Percentiles rank a stretch among this genome's conserved stretches.
Conservation (phyloP, 2,113 vertebrate species). For the Regulus satrapa region DNA sequence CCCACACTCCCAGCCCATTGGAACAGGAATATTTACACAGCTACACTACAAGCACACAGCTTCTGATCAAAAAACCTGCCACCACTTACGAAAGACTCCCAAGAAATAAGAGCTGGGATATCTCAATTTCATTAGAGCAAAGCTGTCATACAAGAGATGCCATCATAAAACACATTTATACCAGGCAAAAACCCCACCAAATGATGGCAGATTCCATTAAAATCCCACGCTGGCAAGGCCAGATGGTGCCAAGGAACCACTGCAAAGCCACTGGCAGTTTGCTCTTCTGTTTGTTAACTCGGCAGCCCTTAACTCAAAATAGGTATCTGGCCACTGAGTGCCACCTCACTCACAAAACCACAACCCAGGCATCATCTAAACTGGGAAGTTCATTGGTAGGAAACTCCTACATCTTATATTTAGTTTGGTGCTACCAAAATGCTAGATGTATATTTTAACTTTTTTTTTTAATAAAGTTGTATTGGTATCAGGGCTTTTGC, state of each 20-base stretch:
- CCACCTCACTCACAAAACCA: not conserved
- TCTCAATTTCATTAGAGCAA: not conserved
- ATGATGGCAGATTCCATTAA: not conserved
- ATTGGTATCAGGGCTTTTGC: not conserved
- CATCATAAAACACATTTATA: not conserved
- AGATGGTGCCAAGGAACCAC: not conserved
- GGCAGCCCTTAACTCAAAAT: not conserved
- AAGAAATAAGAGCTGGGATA: not conserved
- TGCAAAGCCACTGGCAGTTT: not conserved
- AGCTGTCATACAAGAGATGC: not conserved
- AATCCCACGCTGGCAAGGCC: not conserved
- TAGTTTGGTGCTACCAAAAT: not conserved
- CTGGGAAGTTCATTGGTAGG: not conserved
- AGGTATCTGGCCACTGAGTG: not conserved
- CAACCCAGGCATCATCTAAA: not conserved
- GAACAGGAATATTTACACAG: not conserved
- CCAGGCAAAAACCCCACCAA: not conserved
- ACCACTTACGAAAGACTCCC: not conserved
- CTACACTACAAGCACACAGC: not conserved
- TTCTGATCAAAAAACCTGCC: not conserved
- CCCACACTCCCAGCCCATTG: not conserved
- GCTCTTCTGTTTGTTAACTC: not conserved
- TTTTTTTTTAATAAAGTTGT: not conserved
- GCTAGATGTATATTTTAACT: rapidly evolving
- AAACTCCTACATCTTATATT: not conserved